Base-by-base conservation (phyloP, 2,888 invertebrate genomes). In the Cyclophora albipunctata region DNA sequence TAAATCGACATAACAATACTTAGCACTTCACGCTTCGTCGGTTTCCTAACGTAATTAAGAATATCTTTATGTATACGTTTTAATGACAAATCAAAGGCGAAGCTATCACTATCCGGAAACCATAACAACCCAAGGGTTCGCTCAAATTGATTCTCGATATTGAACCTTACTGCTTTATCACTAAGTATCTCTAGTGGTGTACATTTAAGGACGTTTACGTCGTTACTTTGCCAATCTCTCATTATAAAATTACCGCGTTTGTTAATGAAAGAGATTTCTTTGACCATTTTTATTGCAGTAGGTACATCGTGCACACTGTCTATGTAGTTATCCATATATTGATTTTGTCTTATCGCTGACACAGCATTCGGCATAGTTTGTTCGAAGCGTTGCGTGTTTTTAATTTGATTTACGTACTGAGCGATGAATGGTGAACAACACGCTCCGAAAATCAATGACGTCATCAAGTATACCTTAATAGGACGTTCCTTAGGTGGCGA, bases 351-450 rank as follows among this genome's bases (percentile, higher is more conserved):
- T 7, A 47, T 47, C 4, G 7, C 47, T 1, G 34, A n/a, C 2
- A 34, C 34, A 5, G 47, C 47, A 5, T 57, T 56, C 2, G 59
- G 55, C 7, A 46, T 45, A 6, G 52, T 20, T 6, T 57, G 54
- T 6, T 55, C 42, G 45, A 51, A 60, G 40, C 50, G 54, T 5
- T 45, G 6, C 3, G 60, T 58, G 42, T 62, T 62, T 54, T 57
- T 59, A 49, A 59, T 58, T 54, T 52, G 20, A 20, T 20, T 58
- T 33, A 62, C 57, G 45, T 57, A 59, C 34, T 61, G 59, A 6
- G 60, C 58, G 34, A 60, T 54, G n/a, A 61, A 61, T 6, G 55
- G 60, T 3, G 58, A 63, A 44, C 57, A 57, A 4, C 51, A 60
- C 3, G 57, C 57, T 3, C 59, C 57, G 45, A 59, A 59, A 4